Base-by-base conservation (phyloP, 2,888 invertebrate species). In the Melanostoma scalare region DNA sequence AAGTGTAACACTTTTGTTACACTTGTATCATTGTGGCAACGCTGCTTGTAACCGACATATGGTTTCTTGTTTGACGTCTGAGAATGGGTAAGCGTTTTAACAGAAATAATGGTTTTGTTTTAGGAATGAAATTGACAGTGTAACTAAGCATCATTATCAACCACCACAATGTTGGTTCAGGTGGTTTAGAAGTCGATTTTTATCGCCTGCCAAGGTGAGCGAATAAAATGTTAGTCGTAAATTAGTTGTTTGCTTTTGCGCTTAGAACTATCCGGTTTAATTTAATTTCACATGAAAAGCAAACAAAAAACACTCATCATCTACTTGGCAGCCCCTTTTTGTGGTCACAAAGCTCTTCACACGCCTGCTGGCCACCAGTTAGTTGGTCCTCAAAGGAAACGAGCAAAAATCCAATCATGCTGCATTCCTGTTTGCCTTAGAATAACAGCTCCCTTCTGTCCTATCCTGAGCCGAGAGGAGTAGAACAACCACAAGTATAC, bases 361-460 rank as follows among this genome's bases (percentile, higher is more conserved):
- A 20, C 52, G 55, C 33, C 40, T 42, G 6, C 42, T n/a, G n/a
- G 6, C 2, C 31, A 56, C 30, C 35, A n/a, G 3, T 4, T 9
- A 8, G 10, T 30, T 8, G 48, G 9, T 3, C 55, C 67, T 52
- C 67, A 38, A 52, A 58, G 10, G 10, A 44, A 46, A 20, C 6
- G 10, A 40, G 9, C 38, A 73, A 73, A 78, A 72, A 78, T 78
- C 72, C 58, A 73, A 78, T 78, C 73, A 73, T 36, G 67, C 67
- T 40, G 67, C 72, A 73, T 78, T 78, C 72, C 73, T 40, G 58
- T 53, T 61, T 73, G 67, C 53, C 60, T 52, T 72, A 33, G 44
- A 30, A 48, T 67, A 65, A 77, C 65, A 72, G 10, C 53, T 67
- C 72, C 53, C 78, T 31, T 55, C 73, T 55, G 78, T 67, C 46